phyloP scores from a whole-genome alignment of 2,797 vertebrate species.

The Phyllotis vaccarum region DNA sequence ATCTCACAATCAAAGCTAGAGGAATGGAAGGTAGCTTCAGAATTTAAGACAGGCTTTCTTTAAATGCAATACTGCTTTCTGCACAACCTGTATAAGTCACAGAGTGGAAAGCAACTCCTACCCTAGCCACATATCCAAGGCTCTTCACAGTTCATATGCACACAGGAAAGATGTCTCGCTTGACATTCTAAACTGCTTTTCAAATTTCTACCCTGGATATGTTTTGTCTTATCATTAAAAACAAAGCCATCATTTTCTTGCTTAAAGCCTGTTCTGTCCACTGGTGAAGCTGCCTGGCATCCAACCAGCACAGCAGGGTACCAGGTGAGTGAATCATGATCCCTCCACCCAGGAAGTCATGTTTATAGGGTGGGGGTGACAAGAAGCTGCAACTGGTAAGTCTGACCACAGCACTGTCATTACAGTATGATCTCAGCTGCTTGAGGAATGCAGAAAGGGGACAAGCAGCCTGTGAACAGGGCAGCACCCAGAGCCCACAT shows the following conservation, averaged over 20 bases:
- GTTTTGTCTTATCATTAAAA: slow-evolving; percentile 36
- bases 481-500: neutral
- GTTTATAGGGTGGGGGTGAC: neutral
- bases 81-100: slow-evolving; percentile 87
- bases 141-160: slow-evolving; percentile 45
- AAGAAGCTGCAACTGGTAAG: neutral
- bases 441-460: neutral
- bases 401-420: neutral
- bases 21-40: slow-evolving; percentile 40
- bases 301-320: neutral
- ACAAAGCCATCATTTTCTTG: neutral
- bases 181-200: slow-evolving; percentile 23
- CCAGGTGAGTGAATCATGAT: neutral
- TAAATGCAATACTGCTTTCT: slow-evolving; percentile 62
- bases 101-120: slow-evolving; percentile 89
- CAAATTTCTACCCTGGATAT: neutral
- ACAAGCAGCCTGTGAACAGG: accelerated
- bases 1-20: neutral
- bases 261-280: neutral
- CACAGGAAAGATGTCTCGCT: slow-evolving; percentile 41
- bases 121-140: slow-evolving; percentile 85
- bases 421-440: neutral
- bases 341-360: neutral
- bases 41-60: slow-evolving; percentile 57
- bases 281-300: neutral